Evolutionary conservation across 2,113 vertebrate species (phyloP).

Genomic region (Prietella phreatophila): DNA sequence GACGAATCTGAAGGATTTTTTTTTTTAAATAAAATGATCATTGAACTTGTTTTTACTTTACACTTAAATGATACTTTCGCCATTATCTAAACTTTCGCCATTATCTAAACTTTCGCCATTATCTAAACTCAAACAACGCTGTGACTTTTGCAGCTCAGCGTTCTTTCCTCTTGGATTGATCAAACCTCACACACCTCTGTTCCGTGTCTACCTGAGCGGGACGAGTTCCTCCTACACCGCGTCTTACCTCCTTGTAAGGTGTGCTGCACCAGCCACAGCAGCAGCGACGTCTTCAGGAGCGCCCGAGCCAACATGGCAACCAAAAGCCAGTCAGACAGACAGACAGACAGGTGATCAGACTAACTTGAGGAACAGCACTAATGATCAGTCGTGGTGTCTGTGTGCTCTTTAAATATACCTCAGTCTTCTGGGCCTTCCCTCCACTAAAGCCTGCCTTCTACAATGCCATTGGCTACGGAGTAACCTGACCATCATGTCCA

Average conservation of each 20-base stretch:
- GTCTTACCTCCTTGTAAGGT: conserved; percentile 72
- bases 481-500: conserved; percentile 19
- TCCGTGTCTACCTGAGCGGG: neutral
- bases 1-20: neutral
- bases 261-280: conserved; percentile 69
- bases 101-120: neutral
- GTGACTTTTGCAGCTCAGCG: neutral
- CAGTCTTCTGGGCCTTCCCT: conserved; percentile 54
- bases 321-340: conserved; percentile 25
- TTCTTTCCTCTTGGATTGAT: neutral
- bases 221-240: neutral
- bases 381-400: conserved; percentile 24
- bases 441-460: conserved; percentile 58
- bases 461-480: conserved; percentile 37
- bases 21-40: neutral
- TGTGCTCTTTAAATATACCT: conserved; percentile 63
- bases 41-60: neutral
- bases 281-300: conserved; percentile 70
- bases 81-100: neutral
- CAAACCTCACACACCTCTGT: neutral
- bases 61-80: neutral
- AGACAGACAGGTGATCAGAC: conserved; percentile 28
- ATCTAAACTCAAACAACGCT: neutral
- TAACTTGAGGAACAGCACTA: conserved; percentile 36
- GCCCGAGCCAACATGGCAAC: conserved; percentile 65